Evolutionary conservation across 1,140 invertebrate species (phyloP).

Genomic region (Venturia canescens): DNA sequence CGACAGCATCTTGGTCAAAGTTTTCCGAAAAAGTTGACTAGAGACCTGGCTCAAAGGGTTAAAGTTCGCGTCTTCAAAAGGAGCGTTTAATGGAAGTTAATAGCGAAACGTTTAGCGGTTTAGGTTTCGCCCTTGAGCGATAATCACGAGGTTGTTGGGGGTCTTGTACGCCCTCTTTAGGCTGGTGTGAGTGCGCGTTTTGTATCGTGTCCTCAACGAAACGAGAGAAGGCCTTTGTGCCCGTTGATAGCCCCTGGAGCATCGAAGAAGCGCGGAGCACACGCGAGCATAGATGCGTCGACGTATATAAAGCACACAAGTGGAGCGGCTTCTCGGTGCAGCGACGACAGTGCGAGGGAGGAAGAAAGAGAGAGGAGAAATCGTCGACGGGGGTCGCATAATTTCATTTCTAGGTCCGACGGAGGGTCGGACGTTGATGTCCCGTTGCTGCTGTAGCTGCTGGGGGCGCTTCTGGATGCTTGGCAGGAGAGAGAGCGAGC

Average conservation of each 20-base stretch:
- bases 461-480: slow-evolving; percentile 33
- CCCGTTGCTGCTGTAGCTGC: slow-evolving; percentile 32
- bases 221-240: slow-evolving; percentile 72
- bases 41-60: not conserved
- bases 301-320: not conserved
- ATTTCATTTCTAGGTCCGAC: slow-evolving; percentile 77
- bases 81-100: slow-evolving; percentile 76
- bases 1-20: no score
- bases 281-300: not conserved
- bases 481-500: slow-evolving; percentile 6
- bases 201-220: slow-evolving; percentile 70
- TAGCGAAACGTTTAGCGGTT: slow-evolving; percentile 75
- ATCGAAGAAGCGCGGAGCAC: not conserved
- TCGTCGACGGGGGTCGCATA: slow-evolving; percentile 71
- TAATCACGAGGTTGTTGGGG: slow-evolving; percentile 55
- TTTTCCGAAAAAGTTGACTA: not conserved
- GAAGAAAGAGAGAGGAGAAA: slow-evolving; percentile 4
- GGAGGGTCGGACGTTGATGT: slow-evolving; percentile 69
- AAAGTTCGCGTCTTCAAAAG: slow-evolving; percentile 52
- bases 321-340: not conserved
- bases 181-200: slow-evolving; percentile 54
- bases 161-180: slow-evolving; percentile 23
- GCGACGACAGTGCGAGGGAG: not conserved
- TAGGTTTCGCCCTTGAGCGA: slow-evolving; percentile 67
- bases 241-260: slow-evolving; percentile 57